phyloP scores from a whole-genome alignment of 2,113 vertebrate genomes.

The Malurus elegans region DNA sequence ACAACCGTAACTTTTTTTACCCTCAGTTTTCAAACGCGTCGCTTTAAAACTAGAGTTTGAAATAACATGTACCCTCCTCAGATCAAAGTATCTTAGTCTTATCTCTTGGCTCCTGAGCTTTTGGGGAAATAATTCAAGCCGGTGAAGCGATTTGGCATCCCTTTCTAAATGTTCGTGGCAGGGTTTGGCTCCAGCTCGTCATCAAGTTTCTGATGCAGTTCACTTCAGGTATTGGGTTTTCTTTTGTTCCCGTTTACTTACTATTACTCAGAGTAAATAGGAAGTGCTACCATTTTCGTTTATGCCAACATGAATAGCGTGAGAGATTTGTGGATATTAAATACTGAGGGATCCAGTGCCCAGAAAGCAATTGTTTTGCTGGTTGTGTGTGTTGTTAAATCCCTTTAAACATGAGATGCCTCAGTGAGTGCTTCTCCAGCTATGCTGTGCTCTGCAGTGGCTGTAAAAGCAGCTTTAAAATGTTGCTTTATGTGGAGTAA shows the following conservation, averaged over 20 bases:
- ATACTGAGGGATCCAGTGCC: not conserved
- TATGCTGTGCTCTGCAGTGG: not conserved
- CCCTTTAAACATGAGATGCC: not conserved
- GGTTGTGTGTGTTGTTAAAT: not conserved
- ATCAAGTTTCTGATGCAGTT: not conserved
- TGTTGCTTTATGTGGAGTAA: not conserved
- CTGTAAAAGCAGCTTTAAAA: not conserved
- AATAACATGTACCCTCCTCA: not conserved
- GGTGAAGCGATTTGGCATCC: not conserved
- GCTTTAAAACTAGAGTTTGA: not conserved
- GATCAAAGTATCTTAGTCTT: not conserved
- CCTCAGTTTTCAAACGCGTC: fast-evolving
- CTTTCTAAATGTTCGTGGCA: not conserved
- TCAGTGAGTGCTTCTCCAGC: not conserved
- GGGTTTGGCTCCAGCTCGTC: not conserved
- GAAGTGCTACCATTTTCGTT: not conserved
- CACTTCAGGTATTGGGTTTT: not conserved
- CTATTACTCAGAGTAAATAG: not conserved
- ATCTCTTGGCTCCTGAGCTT: not conserved
- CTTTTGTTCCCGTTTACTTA: not conserved
- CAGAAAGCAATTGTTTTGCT: not conserved
- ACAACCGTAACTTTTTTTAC: not conserved
- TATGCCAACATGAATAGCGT: fast-evolving
- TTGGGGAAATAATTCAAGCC: not conserved
- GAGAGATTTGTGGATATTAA: not conserved